Conservation (phyloP, 2,113 vertebrate genomes). For the Cynopterus brachyotis region DNA sequence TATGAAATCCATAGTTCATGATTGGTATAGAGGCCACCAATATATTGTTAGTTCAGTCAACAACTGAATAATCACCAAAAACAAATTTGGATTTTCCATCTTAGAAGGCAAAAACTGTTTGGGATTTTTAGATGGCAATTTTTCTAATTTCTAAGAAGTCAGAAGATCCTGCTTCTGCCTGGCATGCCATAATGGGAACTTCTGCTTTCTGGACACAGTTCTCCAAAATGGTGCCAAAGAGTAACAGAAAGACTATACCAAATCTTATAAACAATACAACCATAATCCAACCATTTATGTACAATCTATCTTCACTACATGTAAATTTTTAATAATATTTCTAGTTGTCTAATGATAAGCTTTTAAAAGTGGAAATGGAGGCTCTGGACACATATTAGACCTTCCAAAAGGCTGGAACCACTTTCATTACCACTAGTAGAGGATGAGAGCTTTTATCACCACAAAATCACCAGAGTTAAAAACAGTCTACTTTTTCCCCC, state of each 20-base stretch:
- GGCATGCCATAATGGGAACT: background rate
- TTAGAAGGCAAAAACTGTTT: background rate
- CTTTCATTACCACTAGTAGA: background rate
- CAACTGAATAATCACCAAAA: background rate
- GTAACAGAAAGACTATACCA: background rate
- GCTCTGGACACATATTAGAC: background rate
- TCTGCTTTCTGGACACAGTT: background rate
- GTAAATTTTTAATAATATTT: background rate
- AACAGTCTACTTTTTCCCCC: background rate
- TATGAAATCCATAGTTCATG: background rate
- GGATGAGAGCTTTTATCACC: background rate
- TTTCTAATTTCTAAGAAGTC: constrained; percentile 27
- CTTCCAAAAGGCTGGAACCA: background rate
- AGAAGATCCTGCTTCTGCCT: background rate
- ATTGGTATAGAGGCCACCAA: background rate
- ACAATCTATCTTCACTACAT: background rate
- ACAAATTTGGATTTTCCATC: background rate
- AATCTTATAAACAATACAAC: background rate
- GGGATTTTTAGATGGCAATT: background rate
- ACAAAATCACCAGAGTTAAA: background rate
- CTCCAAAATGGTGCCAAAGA: background rate
- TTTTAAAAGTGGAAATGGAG: background rate
- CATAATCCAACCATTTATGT: background rate
- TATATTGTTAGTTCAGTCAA: background rate
- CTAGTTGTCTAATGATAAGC: background rate